Conservation (phyloP, 2,797 vertebrate species). For the Macroramphosus scolopax region DNA sequence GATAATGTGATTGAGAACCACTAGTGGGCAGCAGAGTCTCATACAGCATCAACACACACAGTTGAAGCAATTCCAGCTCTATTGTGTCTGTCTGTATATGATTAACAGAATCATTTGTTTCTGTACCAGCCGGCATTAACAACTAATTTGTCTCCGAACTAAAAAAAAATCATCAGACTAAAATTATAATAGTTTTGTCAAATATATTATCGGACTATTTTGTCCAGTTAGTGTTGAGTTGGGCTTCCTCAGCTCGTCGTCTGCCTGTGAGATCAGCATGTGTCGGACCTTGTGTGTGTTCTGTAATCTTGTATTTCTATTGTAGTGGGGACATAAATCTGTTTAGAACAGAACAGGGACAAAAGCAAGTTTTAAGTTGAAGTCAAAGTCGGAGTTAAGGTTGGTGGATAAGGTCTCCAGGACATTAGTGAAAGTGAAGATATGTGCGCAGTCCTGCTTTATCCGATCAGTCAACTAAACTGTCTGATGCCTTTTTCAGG, state of each 20-base stretch:
- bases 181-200: not conserved
- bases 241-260: constrained; percentile 10
- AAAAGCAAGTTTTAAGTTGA: too few species aligned
- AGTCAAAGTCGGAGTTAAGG: too few species aligned
- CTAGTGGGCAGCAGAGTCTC: constrained; percentile 71
- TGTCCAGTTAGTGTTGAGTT: not conserved
- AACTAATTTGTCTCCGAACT: not conserved
- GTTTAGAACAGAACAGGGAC: too few species aligned
- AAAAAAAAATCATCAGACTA: too few species aligned
- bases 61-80: constrained; percentile 9
- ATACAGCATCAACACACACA: constrained; percentile 5
- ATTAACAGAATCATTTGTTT: constrained; percentile 11
- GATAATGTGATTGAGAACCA: too few species aligned
- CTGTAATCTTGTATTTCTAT: not conserved
- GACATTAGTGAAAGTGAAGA: not conserved
- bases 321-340: too few species aligned
- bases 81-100: constrained; percentile 17
- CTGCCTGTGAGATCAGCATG: not conserved
- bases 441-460: too few species aligned
- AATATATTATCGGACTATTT: not conserved
- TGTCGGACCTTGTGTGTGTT: too few species aligned
- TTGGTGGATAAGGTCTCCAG: too few species aligned
- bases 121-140: not conserved
- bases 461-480: not conserved
- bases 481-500: constrained; percentile 1